Conservation (phyloP, 2,797 vertebrate genomes). For the Peromyscus melanophrys region DNA sequence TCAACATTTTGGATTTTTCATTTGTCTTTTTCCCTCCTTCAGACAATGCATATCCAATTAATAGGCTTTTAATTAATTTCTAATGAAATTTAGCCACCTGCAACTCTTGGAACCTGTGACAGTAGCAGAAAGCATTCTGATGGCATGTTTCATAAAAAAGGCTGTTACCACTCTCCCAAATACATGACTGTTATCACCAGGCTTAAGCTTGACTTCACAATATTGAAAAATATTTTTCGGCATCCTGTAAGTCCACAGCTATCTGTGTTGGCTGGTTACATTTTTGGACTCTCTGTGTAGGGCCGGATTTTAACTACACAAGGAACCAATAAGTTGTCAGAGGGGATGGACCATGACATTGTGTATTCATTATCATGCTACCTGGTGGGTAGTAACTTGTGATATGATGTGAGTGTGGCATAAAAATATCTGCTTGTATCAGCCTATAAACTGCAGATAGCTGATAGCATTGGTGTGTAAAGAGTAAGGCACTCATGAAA, state of each 20-base stretch:
- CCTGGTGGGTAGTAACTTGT: not conserved
- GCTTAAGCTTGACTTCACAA: constrained; percentile 18
- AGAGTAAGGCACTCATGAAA: not conserved
- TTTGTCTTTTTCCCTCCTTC: not conserved
- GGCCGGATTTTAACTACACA: not conserved
- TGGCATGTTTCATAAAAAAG: not conserved
- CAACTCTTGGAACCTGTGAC: not conserved
- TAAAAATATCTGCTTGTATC: not conserved
- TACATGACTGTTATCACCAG: not conserved
- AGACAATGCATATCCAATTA: not conserved
- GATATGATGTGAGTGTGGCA: not conserved
- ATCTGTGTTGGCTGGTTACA: not conserved
- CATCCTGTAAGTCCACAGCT: not conserved
- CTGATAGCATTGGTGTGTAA: not conserved
- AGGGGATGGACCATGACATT: not conserved
- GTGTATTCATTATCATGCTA: not conserved
- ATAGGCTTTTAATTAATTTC: constrained; percentile 15
- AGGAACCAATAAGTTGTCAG: not conserved
- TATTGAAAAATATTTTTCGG: not conserved
- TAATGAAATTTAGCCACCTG: not conserved
- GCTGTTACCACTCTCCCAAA: not conserved
- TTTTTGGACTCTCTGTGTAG: not conserved
- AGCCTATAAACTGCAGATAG: not conserved
- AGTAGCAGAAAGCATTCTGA: not conserved
- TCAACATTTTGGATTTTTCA: not conserved